These are phyloP conservation scores for Microctonus brassicae DNA, from an alignment of 2,888 invertebrate species.

Conservation along the genomic window DNA sequence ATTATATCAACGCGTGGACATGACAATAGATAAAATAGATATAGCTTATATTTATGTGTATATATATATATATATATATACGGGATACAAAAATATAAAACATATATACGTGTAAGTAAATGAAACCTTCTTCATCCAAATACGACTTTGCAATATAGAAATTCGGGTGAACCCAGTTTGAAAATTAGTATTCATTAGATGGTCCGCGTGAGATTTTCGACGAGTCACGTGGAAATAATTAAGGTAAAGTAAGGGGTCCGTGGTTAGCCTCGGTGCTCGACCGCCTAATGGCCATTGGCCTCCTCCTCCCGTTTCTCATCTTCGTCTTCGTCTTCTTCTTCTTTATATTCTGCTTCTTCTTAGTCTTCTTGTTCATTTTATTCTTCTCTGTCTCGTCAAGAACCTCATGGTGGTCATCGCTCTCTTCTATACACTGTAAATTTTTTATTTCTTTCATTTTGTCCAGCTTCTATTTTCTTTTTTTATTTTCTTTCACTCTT, in stretches of 20 bases:
- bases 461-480: background rate
- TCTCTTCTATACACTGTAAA: constrained; percentile 34
- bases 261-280: constrained; percentile 47
- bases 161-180: constrained; percentile 47
- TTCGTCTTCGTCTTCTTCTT: constrained; percentile 27
- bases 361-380: constrained; percentile 22
- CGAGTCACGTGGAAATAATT: constrained; percentile 68
- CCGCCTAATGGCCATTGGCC: constrained; percentile 50
- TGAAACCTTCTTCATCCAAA: constrained; percentile 12
- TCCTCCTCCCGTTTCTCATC: constrained; percentile 44
- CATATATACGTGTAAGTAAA: too few relatives aligned
- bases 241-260: constrained; percentile 64
- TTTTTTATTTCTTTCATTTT: constrained; percentile 32
- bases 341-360: constrained; percentile 16
- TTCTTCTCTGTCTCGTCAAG: constrained; percentile 28
- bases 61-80: background rate
- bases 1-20: constrained; percentile 10
- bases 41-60: background rate
- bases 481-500: too few relatives aligned
- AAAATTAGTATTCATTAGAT: constrained; percentile 63
- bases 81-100: too few relatives aligned
- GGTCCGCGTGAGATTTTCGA: constrained; percentile 60
- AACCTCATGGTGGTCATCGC: constrained; percentile 42
- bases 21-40: background rate
- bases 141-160: constrained; percentile 30